Conservation (phyloP, 2,113 vertebrate species). For the Hippocampus zosterae region DNA sequence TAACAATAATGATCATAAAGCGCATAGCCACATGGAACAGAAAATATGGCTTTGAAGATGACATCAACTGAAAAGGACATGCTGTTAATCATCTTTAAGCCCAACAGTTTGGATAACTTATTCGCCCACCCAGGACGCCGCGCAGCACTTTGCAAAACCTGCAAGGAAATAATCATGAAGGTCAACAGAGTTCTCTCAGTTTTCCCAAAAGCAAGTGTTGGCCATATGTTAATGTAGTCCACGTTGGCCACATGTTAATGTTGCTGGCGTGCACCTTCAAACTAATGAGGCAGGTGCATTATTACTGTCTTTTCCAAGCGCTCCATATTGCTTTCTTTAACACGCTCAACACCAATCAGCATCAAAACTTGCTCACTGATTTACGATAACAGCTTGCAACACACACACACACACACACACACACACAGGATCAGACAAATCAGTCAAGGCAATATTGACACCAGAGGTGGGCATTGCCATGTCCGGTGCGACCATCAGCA, state of each 20-base stretch:
- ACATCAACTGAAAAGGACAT: slow-evolving; percentile 44
- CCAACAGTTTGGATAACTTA: slow-evolving; percentile 33
- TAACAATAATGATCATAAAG: slow-evolving; percentile 24
- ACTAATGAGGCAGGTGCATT: slow-evolving; percentile 42
- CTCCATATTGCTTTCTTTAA: slow-evolving; percentile 61
- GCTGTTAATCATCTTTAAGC: slow-evolving; percentile 53
- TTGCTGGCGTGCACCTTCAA: slow-evolving; percentile 28
- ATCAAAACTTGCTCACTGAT: slow-evolving; percentile 41
- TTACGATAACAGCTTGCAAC: slow-evolving; percentile 55
- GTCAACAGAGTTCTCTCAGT: slow-evolving; percentile 47
- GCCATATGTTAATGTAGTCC: slow-evolving; percentile 30
- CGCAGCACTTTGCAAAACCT: slow-evolving; percentile 39
- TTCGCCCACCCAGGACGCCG: slow-evolving; percentile 41
- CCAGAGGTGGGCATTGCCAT: too few species aligned
- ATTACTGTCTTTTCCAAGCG: slow-evolving; percentile 31
- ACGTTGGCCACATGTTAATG: slow-evolving; percentile 23
- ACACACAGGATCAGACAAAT: slow-evolving; percentile 42
- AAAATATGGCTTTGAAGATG: slow-evolving; percentile 23
- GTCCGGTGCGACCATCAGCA: too few species aligned
- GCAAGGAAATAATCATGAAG: slow-evolving; percentile 42
- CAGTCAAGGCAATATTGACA: slow-evolving; percentile 22
- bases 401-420: slow-evolving; percentile 13
- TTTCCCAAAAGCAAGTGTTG: slow-evolving; percentile 48
- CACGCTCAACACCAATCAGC: slow-evolving; percentile 51
- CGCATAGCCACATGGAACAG: slow-evolving; percentile 6